These are phyloP conservation scores for Pasiphila rectangulata DNA, from an alignment of 2,888 invertebrate genomes.

Conservation along the genomic window DNA sequence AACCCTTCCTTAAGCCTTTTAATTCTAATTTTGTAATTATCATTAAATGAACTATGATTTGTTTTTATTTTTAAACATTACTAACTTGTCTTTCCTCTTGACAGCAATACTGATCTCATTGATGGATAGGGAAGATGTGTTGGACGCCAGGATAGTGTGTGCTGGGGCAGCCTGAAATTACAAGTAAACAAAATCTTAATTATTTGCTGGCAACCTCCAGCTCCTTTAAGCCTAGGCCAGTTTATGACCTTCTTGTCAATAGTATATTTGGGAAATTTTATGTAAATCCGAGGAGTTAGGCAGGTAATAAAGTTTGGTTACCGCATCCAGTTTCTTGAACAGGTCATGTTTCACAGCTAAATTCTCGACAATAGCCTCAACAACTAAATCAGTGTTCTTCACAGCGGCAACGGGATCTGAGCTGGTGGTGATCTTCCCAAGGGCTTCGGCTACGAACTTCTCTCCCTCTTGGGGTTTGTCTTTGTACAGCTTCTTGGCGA, in stretches of 20 bases:
- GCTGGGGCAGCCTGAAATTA: constrained; percentile 81
- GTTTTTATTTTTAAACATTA: too few relatives aligned
- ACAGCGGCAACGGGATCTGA: constrained; percentile 83
- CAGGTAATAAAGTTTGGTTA: too few relatives aligned
- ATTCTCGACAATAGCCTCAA: constrained; percentile 94
- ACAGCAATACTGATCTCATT: constrained; percentile 89
- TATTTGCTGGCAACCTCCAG: too few relatives aligned
- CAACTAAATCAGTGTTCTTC: constrained; percentile 85
- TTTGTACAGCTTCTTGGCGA: constrained; percentile 89
- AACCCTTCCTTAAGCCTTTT: too few relatives aligned
- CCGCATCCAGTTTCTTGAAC: constrained; percentile 86
- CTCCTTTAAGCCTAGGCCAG: too few relatives aligned
- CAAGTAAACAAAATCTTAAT: too few relatives aligned
- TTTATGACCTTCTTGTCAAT: too few relatives aligned
- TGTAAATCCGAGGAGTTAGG: too few relatives aligned
- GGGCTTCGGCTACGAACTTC: constrained; percentile 83
- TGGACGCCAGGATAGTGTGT: constrained; percentile 91
- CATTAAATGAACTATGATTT: too few relatives aligned
- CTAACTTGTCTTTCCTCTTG: constrained; percentile 83
- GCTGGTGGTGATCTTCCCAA: constrained; percentile 79
- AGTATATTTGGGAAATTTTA: too few relatives aligned
- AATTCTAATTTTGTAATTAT: too few relatives aligned
- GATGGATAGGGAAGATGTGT: constrained; percentile 93
- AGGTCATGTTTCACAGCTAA: constrained; percentile 88
- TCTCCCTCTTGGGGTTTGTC: constrained; percentile 83